phyloP scores from a whole-genome alignment of 2,113 vertebrate genomes.

The Onychorhynchus coronatus region DNA sequence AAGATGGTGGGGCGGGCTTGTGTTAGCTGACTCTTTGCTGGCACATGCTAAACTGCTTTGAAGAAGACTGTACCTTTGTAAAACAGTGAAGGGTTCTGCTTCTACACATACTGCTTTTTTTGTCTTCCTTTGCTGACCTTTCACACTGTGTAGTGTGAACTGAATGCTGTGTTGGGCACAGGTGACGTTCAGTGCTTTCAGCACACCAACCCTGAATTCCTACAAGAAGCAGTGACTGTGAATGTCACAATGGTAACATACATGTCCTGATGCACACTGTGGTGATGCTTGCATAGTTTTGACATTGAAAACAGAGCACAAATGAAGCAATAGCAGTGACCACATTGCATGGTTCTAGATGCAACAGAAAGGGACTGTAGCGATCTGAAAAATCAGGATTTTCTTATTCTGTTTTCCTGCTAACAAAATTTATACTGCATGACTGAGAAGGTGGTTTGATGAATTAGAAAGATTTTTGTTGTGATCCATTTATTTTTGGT shows the following conservation, averaged over 20 bases:
- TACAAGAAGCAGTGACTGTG: not conserved
- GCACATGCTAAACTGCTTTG: not conserved
- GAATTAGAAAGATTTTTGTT: not conserved
- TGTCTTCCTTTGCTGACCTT: not conserved
- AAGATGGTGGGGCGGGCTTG: not conserved
- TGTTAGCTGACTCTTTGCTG: not conserved
- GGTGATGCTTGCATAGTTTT: not conserved
- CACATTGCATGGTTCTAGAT: not conserved
- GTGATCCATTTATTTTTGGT: not conserved
- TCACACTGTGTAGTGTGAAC: not conserved
- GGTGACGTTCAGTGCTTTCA: not conserved
- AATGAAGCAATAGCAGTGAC: not conserved
- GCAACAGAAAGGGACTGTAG: not conserved
- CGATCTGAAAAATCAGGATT: not conserved
- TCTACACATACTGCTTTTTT: not conserved
- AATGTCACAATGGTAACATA: not conserved
- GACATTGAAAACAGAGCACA: not conserved
- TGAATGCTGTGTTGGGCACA: not conserved
- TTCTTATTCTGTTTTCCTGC: not conserved
- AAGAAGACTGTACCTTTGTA: not conserved
- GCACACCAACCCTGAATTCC: not conserved
- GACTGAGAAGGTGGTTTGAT: not conserved
- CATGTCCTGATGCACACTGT: rapidly evolving
- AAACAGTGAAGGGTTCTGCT: not conserved
- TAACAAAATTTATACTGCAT: not conserved